Evolutionary conservation across 2,888 invertebrate species (phyloP), one percentile per base, ranked within the genome.

Genomic region (Himalopsyche tibetana): DNA sequence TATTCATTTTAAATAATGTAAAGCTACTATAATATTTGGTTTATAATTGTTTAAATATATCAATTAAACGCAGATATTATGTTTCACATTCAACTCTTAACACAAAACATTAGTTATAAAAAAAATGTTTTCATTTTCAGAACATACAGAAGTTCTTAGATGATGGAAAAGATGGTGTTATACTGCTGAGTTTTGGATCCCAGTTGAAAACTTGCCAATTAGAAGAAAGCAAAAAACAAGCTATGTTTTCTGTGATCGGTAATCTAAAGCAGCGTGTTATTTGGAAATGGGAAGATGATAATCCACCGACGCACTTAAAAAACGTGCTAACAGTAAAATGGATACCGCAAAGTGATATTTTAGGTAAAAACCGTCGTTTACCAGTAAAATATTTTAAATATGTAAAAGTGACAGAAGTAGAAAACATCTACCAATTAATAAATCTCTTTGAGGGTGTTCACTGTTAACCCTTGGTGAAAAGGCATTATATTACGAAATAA

Each of bases 151-250:
- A 90, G 28, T 92, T 92, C 74, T 89, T 93, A 4, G 91, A 92
- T 55, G 90, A 90, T 0, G 91, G 93, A 4, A 88, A 89, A 55
- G 89, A 93, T 87, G 93, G 93, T 0, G 92, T 91, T 4, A 90
- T 93, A 40, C 92, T 92, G 88, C 93, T 93, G 86, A 92, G 93
- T 0, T 90, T 94, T 91, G 88, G 88, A 4, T 90, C 91, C 0
- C 87, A 89, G 19, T 83, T 90, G 19, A 89, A 89, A 80, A 89
- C 89, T 55, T 87, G 87, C 12, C 85, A 89, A 17, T 84, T 91
- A 85, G 89, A 90, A 40, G 88, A 89, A 28, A 86, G 89, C 8
- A 90, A 89, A 56, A 80, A 89, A 40, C 85, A 90, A 45, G 89
- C 89, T 6, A 89, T 91, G 19, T 56, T 90, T 0, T 87, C 88